Conservation (phyloP, 2,797 vertebrate genomes). For the Anguilla pacifica region DNA sequence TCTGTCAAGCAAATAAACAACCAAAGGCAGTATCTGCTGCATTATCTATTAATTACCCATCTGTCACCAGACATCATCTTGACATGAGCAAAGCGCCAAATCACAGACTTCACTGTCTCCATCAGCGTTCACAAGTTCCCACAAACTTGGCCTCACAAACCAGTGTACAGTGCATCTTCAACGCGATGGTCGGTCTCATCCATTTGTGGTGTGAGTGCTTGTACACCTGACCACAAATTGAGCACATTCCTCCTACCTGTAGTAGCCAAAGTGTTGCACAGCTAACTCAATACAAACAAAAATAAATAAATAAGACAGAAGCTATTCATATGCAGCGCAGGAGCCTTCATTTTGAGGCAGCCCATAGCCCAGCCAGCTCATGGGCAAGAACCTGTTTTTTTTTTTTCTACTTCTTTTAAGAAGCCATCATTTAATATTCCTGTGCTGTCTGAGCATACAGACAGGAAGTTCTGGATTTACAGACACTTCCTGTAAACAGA, state of each 20-base stretch:
- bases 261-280: neutral
- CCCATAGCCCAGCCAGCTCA: slow-evolving; percentile 12
- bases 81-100: neutral
- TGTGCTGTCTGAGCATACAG: slow-evolving; percentile 26
- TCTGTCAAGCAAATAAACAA: slow-evolving; percentile 5
- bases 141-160: neutral
- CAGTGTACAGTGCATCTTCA: neutral
- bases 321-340: slow-evolving; percentile 14
- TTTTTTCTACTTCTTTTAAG: neutral
- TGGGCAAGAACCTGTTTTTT: slow-evolving; percentile 22
- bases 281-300: neutral
- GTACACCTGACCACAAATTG: neutral
- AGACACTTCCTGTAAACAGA: slow-evolving; percentile 21
- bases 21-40: neutral
- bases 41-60: neutral
- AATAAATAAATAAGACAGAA: too few species aligned
- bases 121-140: neutral
- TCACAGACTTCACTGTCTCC: neutral
- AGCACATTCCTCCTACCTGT: slow-evolving; percentile 5
- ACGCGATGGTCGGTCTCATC: neutral
- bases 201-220: neutral
- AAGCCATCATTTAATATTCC: slow-evolving; percentile 24
- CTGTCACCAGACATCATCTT: neutral
- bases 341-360: slow-evolving; percentile 19
- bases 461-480: slow-evolving; percentile 27